Evolutionary conservation across 1,140 invertebrate species (phyloP), one percentile per base, ranked within the genome.

Genomic region (Conopomorpha cramerella): DNA sequence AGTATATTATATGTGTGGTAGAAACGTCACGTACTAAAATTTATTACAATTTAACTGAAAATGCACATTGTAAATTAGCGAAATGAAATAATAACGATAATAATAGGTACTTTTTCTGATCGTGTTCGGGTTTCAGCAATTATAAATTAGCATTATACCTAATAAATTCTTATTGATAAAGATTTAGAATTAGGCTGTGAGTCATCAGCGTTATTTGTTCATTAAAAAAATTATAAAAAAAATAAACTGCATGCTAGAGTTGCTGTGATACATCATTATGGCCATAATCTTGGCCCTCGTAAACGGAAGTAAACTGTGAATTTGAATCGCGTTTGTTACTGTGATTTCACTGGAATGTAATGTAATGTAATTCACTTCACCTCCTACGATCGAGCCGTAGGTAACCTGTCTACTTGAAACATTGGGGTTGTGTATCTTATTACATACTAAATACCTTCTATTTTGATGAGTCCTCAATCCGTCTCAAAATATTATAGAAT

Each of bases 231-330:
- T 62, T 46, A 66, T 57, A 72, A 59, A 62, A 55, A 61, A 67
- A 61, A 67, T 62, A 46, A 66, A 56, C 70, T 63, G 62, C 65
- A 76, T 51, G 71, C 71, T 76, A 76, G 67, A 72, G 65, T 71
- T 68, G 60, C 71, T 76, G 71, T 76, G 71, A 76, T 72, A 76
- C 64, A 67, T 53, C 49, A 63, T 72, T 72, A 53, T 72, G 70
- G 65, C 67, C 70, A 70, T 63, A 63, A 49, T 50, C 50, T 59
- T 55, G 55, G 55, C 55, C 51, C 46, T 49, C 45, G 51, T 52
- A 53, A 51, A 38, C 49, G 46, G 50, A 46, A 34, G 43, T 10
- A 6, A 6, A 23, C 19, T 6, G 4, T 23, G 10, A 23, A 23
- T 44, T 36, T 39, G 31, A 32, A 49, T 42, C 51, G 49, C 58